Evolutionary conservation across 2,888 invertebrate genomes (phyloP), one percentile per base, ranked within the genome.

Genomic region (Ophion ellenae): DNA sequence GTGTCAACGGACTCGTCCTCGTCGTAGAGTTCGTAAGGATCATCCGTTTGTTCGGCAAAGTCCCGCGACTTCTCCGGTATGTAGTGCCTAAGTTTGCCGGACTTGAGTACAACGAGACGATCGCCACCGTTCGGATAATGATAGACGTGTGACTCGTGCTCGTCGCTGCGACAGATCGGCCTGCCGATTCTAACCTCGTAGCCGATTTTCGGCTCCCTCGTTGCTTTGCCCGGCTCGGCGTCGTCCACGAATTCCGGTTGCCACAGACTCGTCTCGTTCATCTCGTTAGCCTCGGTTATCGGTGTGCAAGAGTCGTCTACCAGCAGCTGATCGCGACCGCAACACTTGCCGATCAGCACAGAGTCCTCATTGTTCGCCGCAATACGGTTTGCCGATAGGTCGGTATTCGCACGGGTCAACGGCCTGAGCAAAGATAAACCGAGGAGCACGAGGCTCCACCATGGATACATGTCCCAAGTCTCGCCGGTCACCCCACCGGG

Each of bases 321-420:
- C 92, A 96, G 95, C 80, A 97, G 94, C 93, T 97, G 97, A 90
- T 96, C 95, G 76, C 94, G 94, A 92, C 96, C 96, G 94, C 98
- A 98, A 92, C 98, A 98, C 95, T 98, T 98, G 92, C 97, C 97
- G 88, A 98, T 96, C 90, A 95, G 95, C 40, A 97, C 94, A 28
- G 94, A 93, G 61, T 85, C 86, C 1, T 70, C 83, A 10, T 83
- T 74, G 81, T 83, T 75, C 63, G 53, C n/a, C 7, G 71, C n/a
- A 14, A 74, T 11, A 45, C 80, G 87, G 32, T 90, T 86, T 28
- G 70, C 69, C 40, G 69, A 83, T 45, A 70, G 74, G 32, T 36
- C 69, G 64, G 24, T 74, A 45, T 76, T 87, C 32, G 85, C 74
- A 11, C 47, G 47, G 14, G 14, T 14, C 47, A 77, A 80, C 66